Evolutionary conservation across 2,888 invertebrate species (phyloP), one percentile per base, ranked within the genome.

Genomic region (Drosophila phalerata): DNA sequence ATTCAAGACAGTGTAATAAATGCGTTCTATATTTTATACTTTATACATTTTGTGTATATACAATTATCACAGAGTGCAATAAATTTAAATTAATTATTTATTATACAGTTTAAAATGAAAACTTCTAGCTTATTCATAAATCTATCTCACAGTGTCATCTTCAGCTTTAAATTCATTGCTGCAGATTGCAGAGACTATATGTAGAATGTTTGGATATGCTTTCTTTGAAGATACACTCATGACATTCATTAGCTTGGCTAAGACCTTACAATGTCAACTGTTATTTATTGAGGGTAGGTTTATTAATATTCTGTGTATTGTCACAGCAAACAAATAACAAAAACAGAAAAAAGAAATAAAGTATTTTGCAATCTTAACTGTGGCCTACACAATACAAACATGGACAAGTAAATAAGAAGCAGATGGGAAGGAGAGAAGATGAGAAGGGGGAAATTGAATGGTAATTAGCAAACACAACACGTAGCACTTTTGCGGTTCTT

Each of bases 241-340:
- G 5, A 9, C 37, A 37, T 40, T 38, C 42, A 42, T 48, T 49
- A 48, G 28, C 56, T 43, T 28, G 42, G 42, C 61, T 32, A 62
- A 40, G 51, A 45, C 49, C 34, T 9, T 8, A 62, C 53, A 73
- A 57, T 73, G 74, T 45, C 57, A 58, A 37, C 43, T 10, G 34
- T 57, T 48, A 48, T 62, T 55, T 60, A 28, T 30, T 28, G 28
- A 37, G 11, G 28, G 13, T 22, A 22, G 28, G 43, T 42, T 32
- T 64, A 65, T 76, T 72, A 72, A 68, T 76, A 76, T 76, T 76
- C 77, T 76, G 64, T 30, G 64, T 64, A 51, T 64, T 58, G 52
- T 53, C 45, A 42, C 38, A 17, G 49, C 5, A 57, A 47, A 62
- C 60, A 58, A 58, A 62, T 56, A 38, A 37, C 25, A 34, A 11